Percentiles rank a stretch among this genome's conserved stretches.
These are phyloP conservation scores for Artemia franciscana DNA, from an alignment of 1,140 invertebrate genomes.

Conservation along the genomic window DNA sequence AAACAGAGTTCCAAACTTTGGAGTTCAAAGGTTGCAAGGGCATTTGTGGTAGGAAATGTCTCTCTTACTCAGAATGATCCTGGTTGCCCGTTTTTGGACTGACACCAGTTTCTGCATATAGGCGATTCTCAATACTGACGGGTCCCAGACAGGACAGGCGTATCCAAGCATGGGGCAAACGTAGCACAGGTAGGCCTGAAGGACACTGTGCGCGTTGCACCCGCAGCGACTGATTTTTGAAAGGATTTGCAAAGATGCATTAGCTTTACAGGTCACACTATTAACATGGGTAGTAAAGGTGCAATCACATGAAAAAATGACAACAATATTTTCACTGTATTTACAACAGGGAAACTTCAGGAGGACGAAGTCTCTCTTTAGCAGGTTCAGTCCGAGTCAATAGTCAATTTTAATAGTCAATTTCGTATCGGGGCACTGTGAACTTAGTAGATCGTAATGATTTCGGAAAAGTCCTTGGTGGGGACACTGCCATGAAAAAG, in stretches of 20 bases:
- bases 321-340: not conserved
- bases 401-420: not conserved
- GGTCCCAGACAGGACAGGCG: no score
- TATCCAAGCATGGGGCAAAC: no score
- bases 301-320: not conserved
- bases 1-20: no score
- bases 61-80: no score
- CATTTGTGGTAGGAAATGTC: no score
- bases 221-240: not conserved
- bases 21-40: no score
- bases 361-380: not conserved
- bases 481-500: not conserved
- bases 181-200: not conserved
- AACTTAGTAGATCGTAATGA: not conserved
- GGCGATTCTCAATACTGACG: no score
- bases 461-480: not conserved
- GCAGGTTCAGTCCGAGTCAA: not conserved
- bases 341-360: not conserved
- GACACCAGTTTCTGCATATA: no score
- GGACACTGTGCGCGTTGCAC: not conserved
- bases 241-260: not conserved
- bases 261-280: not conserved
- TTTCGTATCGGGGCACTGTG: not conserved
- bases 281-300: not conserved
- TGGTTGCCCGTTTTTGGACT: no score